These are phyloP conservation scores for Terebella lapidaria DNA, from an alignment of 2,888 invertebrate species.

Conservation along the genomic window DNA sequence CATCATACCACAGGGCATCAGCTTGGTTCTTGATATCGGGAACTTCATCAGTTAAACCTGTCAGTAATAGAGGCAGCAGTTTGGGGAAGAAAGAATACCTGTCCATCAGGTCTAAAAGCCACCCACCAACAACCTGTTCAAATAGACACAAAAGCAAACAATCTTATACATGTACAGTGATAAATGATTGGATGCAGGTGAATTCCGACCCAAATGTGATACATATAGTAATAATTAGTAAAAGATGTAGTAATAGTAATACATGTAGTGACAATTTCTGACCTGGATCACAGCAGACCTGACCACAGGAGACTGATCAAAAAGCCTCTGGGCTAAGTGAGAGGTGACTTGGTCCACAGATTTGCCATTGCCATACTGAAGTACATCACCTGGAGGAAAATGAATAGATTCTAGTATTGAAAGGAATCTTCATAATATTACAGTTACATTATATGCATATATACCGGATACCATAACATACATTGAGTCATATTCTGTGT, in stretches of 20 bases:
- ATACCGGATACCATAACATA: neutral
- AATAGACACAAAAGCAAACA: too few species aligned
- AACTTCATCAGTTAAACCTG: slow-evolving; percentile 78
- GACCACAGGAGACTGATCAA: slow-evolving; percentile 77
- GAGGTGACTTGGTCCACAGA: slow-evolving; percentile 68
- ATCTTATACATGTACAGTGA: too few species aligned
- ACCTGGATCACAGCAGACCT: slow-evolving; percentile 67
- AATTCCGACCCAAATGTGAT: too few species aligned
- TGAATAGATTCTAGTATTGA: neutral
- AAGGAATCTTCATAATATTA: neutral
- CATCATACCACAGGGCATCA: slow-evolving; percentile 51
- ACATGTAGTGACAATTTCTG: too few species aligned
- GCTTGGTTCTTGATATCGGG: slow-evolving; percentile 57
- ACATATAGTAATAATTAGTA: too few species aligned
- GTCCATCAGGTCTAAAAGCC: slow-evolving; percentile 74
- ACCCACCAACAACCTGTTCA: slow-evolving; percentile 64
- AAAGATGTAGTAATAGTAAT: too few species aligned
- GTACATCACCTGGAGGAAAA: slow-evolving; percentile 54
- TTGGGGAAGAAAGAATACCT: slow-evolving; percentile 85
- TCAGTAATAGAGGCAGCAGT: slow-evolving; percentile 77
- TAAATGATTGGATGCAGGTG: too few species aligned
- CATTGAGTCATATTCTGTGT: neutral
- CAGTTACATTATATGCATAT: too few species aligned
- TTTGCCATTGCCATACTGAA: slow-evolving; percentile 69
- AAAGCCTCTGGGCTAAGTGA: slow-evolving; percentile 79